Conservation (phyloP, 2,888 invertebrate species). For the Sussaba pulchella region DNA sequence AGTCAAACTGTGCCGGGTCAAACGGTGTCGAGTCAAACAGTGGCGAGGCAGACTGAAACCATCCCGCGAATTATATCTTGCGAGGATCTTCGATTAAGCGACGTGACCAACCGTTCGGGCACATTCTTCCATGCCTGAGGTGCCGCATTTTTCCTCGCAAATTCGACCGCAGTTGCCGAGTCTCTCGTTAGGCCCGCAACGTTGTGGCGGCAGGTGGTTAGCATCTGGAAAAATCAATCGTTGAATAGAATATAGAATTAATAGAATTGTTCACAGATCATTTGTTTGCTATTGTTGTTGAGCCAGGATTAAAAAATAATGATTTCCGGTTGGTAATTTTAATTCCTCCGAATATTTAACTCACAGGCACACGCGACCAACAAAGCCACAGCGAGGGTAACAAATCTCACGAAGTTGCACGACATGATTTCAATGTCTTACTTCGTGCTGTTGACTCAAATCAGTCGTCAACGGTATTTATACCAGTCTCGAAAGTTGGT, state of each 20-base stretch:
- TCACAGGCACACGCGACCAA: neutral
- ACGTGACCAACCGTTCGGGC: conserved; percentile 5
- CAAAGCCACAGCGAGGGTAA: neutral
- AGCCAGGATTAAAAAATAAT: too few species aligned
- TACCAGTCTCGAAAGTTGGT: neutral
- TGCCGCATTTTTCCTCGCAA: conserved; percentile 14
- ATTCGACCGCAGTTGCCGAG: conserved; percentile 14
- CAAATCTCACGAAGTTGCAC: neutral
- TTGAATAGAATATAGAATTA: too few species aligned
- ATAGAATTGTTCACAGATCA: too few species aligned
- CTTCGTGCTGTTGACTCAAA: neutral
- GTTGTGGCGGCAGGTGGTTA: neutral
- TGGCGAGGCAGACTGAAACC: too few species aligned
- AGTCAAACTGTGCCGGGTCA: too few species aligned
- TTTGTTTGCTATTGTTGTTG: too few species aligned
- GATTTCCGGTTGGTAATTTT: too few species aligned
- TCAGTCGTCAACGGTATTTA: neutral
- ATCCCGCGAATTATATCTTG: too few species aligned
- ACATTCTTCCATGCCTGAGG: neutral
- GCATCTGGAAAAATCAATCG: too few species aligned
- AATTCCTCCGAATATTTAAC: neutral
- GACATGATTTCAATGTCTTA: neutral
- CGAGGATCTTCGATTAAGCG: too few species aligned
- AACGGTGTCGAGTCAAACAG: too few species aligned
- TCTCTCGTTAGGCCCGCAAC: neutral